phyloP scores from a whole-genome alignment of 2,113 vertebrate genomes.

The Coptodon bakossiorum region DNA sequence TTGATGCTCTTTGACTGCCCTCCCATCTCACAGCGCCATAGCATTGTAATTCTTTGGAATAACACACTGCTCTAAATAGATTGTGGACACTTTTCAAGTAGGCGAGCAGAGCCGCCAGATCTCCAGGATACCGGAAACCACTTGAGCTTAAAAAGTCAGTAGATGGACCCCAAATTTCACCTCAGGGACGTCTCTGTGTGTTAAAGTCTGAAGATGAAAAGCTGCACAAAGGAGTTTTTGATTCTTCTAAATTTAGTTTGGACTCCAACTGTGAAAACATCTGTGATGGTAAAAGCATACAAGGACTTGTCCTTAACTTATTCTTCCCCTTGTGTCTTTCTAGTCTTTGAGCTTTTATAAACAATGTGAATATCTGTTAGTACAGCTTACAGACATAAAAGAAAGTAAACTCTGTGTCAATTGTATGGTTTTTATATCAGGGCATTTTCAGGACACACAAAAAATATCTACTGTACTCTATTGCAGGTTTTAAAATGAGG shows the following conservation, averaged over 20 bases:
- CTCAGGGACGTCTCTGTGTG: constrained; percentile 44
- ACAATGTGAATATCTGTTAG: background rate
- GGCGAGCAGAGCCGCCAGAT: constrained; percentile 11
- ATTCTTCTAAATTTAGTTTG: constrained; percentile 5
- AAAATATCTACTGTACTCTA: background rate
- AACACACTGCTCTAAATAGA: constrained; percentile 36
- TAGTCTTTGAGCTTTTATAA: background rate
- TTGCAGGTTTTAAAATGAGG: background rate
- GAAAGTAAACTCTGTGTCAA: background rate
- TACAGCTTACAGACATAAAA: background rate
- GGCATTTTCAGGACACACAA: background rate
- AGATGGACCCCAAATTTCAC: constrained; percentile 31
- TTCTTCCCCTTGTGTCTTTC: background rate
- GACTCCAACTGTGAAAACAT: background rate
- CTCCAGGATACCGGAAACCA: constrained; percentile 55
- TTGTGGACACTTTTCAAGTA: constrained; percentile 4
- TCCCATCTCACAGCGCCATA: constrained; percentile 43
- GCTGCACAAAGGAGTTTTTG: constrained; percentile 24
- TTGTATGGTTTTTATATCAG: background rate
- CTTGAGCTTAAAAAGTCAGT: constrained; percentile 33
- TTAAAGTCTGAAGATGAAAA: background rate
- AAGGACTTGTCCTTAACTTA: background rate
- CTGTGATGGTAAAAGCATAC: background rate
- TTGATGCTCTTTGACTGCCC: constrained; percentile 64
- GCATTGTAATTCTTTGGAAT: constrained; percentile 48